These are phyloP conservation scores for Polypedilum pembai DNA, from an alignment of 1,140 invertebrate species.

Conservation along the genomic window DNA sequence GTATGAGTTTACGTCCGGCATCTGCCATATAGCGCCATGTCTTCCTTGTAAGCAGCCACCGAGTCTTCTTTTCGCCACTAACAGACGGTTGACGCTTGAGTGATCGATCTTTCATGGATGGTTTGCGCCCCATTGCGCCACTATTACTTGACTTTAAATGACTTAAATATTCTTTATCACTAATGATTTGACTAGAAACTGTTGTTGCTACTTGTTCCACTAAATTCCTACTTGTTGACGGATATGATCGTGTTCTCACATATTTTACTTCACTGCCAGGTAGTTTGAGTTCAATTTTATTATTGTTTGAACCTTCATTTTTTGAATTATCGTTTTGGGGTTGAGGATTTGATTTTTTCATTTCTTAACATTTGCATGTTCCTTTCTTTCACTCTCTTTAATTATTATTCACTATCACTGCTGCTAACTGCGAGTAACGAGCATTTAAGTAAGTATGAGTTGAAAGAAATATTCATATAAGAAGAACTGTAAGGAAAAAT, in stretches of 20 bases:
- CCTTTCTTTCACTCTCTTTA: not conserved
- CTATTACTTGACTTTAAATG: constrained; percentile 2
- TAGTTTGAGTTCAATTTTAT: constrained; percentile 14
- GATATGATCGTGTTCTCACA: not conserved
- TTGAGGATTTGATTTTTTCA: constrained; percentile 23
- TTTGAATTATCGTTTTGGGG: not conserved
- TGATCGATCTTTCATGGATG: not conserved
- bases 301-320: not conserved
- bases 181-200: constrained; percentile 25
- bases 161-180: constrained; percentile 27
- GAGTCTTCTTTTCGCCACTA: constrained; percentile 34
- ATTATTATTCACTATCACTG: not conserved
- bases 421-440: not conserved
- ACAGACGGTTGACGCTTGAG: not conserved
- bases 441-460: constrained; percentile 4
- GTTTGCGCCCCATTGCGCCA: not conserved
- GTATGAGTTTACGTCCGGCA: constrained; percentile 73
- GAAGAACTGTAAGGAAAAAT: not conserved
- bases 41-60: constrained; percentile 79
- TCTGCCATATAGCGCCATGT: constrained; percentile 87
- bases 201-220: constrained; percentile 20
- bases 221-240: constrained; percentile 26
- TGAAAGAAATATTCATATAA: not conserved
- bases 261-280: constrained; percentile 23
- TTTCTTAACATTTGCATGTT: constrained; percentile 19